Conservation (phyloP, 2,888 invertebrate species). For the Aphelenchoides bicaudatus region DNA sequence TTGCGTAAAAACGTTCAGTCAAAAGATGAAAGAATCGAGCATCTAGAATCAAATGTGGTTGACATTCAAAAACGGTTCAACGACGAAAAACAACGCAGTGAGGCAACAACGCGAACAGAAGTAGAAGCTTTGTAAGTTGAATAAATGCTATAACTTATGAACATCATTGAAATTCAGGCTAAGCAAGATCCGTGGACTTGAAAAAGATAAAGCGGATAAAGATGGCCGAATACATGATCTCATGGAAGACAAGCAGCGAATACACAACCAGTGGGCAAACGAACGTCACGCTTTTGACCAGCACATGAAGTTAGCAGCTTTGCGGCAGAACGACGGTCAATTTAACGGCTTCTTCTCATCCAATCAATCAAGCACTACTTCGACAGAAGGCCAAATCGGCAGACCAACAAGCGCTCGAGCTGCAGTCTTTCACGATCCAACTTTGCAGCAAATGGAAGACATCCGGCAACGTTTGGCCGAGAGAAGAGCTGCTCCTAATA, state of each 20-base stretch:
- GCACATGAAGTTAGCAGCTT: slow-evolving; percentile 31
- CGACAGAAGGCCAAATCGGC: background rate
- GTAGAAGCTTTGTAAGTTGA: slow-evolving; percentile 23
- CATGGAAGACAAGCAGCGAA: slow-evolving; percentile 38
- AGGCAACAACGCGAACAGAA: slow-evolving; percentile 20
- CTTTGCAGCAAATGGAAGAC: slow-evolving; percentile 40
- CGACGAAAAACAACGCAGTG: slow-evolving; percentile 23
- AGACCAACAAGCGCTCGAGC: slow-evolving; percentile 6
- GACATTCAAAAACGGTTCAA: slow-evolving; percentile 41
- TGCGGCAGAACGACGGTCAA: slow-evolving; percentile 14
- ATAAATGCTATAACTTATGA: no score
- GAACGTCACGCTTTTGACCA: slow-evolving; percentile 36
- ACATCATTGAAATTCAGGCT: slow-evolving; percentile 15
- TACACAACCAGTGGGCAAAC: slow-evolving; percentile 39
- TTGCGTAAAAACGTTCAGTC: slow-evolving; percentile 43
- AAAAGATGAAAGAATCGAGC: slow-evolving; percentile 53
- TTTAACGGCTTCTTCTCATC: background rate
- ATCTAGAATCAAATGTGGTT: slow-evolving; percentile 46
- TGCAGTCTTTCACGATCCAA: slow-evolving; percentile 7
- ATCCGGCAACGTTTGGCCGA: slow-evolving; percentile 53
- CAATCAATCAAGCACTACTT: background rate
- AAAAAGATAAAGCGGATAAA: slow-evolving; percentile 36
- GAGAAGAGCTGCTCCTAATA: slow-evolving; percentile 23
- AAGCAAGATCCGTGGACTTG: slow-evolving; percentile 19
- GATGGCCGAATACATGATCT: slow-evolving; percentile 37